These are phyloP conservation scores for Drosophila maculinotata DNA, from an alignment of 2,888 invertebrate genomes.

Conservation along the genomic window DNA sequence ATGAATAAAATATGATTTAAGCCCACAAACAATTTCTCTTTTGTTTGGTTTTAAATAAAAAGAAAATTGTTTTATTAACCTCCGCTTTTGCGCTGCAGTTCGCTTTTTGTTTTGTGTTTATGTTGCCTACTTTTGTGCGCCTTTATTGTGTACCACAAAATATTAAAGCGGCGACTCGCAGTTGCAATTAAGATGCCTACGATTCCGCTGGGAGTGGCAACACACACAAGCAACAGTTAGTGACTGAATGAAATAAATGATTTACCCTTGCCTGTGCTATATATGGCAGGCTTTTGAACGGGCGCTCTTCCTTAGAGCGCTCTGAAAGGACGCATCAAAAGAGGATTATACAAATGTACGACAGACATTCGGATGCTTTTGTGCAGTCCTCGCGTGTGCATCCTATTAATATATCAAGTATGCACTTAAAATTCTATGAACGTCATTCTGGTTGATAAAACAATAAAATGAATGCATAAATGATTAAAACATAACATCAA, in stretches of 20 bases:
- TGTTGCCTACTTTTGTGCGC: constrained; percentile 52
- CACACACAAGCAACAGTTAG: background rate
- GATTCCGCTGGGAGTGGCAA: background rate
- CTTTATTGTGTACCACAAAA: constrained; percentile 16
- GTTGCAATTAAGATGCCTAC: constrained; percentile 10
- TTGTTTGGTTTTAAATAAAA: background rate
- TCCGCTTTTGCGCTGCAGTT: background rate
- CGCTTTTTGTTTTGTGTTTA: constrained; percentile 6
- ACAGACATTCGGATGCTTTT: background rate
- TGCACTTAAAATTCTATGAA: too few relatives aligned
- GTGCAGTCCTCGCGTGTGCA: background rate
- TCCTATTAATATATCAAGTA: too few relatives aligned
- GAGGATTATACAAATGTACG: background rate
- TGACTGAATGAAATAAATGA: constrained; percentile 11
- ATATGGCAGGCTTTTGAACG: background rate
- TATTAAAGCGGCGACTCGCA: constrained; percentile 12
- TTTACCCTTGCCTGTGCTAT: constrained; percentile 4
- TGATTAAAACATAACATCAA: too few relatives aligned
- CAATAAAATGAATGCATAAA: too few relatives aligned
- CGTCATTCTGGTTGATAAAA: too few relatives aligned
- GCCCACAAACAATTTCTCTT: constrained; percentile 15
- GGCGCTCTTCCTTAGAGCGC: background rate
- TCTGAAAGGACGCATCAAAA: background rate
- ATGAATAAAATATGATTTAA: constrained; percentile 25
- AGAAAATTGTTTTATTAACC: background rate